Percentiles rank a stretch among this genome's conserved stretches.
phyloP scores from a whole-genome alignment of 1,140 invertebrate species.

The Polyergus mexicanus region DNA sequence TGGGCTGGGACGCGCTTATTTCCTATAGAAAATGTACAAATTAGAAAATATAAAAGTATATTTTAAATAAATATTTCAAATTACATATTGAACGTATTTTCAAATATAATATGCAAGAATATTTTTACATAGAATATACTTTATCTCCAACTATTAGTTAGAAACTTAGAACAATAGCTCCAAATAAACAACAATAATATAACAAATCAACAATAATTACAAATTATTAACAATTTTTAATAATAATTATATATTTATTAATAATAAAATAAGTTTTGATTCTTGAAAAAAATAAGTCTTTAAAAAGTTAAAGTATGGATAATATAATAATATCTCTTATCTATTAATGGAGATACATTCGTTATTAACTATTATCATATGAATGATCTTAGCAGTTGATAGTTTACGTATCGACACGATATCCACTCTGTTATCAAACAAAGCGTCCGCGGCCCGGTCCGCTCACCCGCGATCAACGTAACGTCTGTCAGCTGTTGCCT shows the following conservation, averaged over 20 bases:
- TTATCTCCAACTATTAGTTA: background rate
- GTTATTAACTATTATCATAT: background rate
- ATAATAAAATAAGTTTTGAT: background rate
- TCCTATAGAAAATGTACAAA: slow-evolving; percentile 79
- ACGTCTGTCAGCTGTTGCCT: slow-evolving; percentile 94
- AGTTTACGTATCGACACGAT: background rate
- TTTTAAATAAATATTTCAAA: too few relatives aligned
- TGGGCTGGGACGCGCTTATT: slow-evolving; percentile 89
- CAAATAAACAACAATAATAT: background rate
- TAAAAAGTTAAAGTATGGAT: background rate
- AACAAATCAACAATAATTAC: too few relatives aligned
- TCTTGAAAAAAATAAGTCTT: background rate
- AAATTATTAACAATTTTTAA: slow-evolving; percentile 3
- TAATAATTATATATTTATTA: background rate
- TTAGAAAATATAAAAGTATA: slow-evolving; percentile 74
- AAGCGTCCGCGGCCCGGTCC: background rate
- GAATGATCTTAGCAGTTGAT: background rate
- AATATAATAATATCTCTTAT: background rate
- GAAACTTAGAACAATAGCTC: background rate
- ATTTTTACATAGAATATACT: slow-evolving; percentile 67
- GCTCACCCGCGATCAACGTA: slow-evolving; percentile 87
- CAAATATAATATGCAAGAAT: background rate
- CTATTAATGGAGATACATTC: background rate
- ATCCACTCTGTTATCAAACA: background rate
- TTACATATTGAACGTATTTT: background rate